Percentiles rank a stretch among this genome's conserved stretches.
Conservation (phyloP, 2,113 vertebrate species). For the Dromaius novaehollandiae region DNA sequence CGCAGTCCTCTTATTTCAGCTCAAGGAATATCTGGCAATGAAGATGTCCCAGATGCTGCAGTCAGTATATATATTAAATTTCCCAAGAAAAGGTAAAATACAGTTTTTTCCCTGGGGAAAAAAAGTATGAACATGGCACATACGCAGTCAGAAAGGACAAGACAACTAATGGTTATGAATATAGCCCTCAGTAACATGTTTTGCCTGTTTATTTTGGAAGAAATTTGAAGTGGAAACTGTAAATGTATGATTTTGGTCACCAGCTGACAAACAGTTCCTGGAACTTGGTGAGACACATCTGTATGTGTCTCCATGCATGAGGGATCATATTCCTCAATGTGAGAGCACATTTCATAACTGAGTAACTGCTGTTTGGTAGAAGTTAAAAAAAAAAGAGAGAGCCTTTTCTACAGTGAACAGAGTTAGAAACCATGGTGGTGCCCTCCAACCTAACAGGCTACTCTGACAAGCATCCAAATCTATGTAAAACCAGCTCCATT, state of each 20-base stretch:
- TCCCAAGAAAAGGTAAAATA: background rate
- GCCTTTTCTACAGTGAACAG: background rate
- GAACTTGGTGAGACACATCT: background rate
- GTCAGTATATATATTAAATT: background rate
- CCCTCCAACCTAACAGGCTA: background rate
- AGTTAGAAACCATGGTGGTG: background rate
- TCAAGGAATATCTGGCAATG: background rate
- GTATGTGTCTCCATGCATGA: background rate
- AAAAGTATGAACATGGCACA: rapidly evolving
- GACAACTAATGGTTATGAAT: background rate
- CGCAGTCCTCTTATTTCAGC: background rate
- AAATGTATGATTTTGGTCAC: background rate
- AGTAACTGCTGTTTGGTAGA: background rate
- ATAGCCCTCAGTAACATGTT: background rate
- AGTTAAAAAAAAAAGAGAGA: background rate
- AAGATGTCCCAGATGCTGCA: background rate
- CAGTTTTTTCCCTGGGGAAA: background rate
- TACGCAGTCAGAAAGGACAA: background rate
- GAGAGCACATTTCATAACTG: background rate
- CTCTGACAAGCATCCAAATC: background rate
- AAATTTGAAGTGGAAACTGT: background rate
- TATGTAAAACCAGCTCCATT: background rate
- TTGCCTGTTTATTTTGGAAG: background rate
- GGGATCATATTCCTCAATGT: background rate
- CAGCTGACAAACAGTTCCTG: background rate